A percentile compares a stretch with the other conserved stretches of the same genome.
phyloP scores from a whole-genome alignment of 2,888 invertebrate species.

The Peribatodes rhomboidaria region DNA sequence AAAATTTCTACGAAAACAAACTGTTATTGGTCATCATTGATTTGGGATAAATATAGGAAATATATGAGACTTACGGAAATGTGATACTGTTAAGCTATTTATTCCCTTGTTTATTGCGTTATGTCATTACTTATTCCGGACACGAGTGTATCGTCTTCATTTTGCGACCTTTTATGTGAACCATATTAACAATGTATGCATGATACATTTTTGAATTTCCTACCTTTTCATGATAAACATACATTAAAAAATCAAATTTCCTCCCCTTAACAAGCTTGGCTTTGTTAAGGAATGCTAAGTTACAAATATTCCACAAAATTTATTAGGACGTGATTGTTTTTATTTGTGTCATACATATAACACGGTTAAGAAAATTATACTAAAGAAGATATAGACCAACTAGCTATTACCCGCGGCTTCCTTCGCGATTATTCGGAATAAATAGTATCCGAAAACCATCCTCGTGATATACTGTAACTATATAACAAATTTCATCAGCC shows the following conservation, averaged over 20 bases:
- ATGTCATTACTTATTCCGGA: not conserved
- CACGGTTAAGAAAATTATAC: too few species aligned
- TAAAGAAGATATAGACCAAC: too few species aligned
- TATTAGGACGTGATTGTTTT: too few species aligned
- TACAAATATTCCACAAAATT: slow-evolving; percentile 4
- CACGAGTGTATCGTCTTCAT: not conserved
- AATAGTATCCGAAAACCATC: too few species aligned
- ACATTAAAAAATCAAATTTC: not conserved
- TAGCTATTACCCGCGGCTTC: too few species aligned
- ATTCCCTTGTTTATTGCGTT: not conserved
- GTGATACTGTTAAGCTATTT: not conserved
- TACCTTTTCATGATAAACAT: not conserved
- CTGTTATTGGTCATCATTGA: slow-evolving; percentile 22
- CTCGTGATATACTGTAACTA: too few species aligned
- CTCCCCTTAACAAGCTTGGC: not conserved
- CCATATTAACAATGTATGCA: slow-evolving; percentile 12
- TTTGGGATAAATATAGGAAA: slow-evolving; percentile 14
- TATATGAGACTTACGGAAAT: slow-evolving; percentile 4
- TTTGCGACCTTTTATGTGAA: slow-evolving; percentile 12
- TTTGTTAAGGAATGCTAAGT: not conserved
- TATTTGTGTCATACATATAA: too few species aligned
- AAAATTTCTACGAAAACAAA: slow-evolving; percentile 25
- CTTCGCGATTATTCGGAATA: too few species aligned
- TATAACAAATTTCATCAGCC: too few species aligned
- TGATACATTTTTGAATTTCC: slow-evolving; percentile 29